A percentile compares a stretch with the other conserved stretches of the same genome.
Evolutionary conservation across 2,797 vertebrate species (phyloP).

Genomic region (Anguilla obscura): DNA sequence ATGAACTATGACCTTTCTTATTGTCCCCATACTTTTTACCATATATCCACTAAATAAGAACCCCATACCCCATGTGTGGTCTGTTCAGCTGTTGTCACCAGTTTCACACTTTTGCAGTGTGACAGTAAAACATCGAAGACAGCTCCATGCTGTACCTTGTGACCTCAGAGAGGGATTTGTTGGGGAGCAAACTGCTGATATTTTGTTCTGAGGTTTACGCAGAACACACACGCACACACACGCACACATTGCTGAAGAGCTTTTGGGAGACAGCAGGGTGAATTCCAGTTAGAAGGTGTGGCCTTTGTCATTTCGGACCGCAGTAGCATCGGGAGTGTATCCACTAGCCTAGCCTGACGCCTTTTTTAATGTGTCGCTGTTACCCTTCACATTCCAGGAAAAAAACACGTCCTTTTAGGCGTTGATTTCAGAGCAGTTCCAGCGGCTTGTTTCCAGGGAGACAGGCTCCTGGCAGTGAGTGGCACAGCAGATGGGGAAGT

Average conservation of each 20-base stretch:
- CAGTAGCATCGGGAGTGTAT: background rate
- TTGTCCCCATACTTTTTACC: background rate
- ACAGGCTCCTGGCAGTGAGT: background rate
- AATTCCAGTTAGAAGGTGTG: background rate
- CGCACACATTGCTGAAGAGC: background rate
- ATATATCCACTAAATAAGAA: background rate
- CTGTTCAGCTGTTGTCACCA: background rate
- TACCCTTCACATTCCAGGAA: constrained; percentile 4
- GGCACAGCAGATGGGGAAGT: constrained; percentile 4
- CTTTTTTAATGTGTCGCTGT: background rate
- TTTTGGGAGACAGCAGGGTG: background rate
- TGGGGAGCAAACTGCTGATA: background rate
- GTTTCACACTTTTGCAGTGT: background rate
- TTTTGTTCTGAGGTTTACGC: background rate
- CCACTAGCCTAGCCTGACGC: background rate
- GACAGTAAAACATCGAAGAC: background rate
- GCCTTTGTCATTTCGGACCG: background rate
- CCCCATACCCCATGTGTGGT: background rate
- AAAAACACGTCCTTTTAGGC: background rate
- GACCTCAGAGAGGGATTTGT: background rate
- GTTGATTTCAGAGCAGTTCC: background rate
- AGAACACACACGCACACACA: background rate
- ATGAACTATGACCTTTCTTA: background rate
- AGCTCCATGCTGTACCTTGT: background rate
- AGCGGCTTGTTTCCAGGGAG: constrained; percentile 14